A percentile compares a stretch with the other conserved stretches of the same genome.
Evolutionary conservation across 1,140 invertebrate genomes (phyloP).

Genomic region (Drosophila santomea): DNA sequence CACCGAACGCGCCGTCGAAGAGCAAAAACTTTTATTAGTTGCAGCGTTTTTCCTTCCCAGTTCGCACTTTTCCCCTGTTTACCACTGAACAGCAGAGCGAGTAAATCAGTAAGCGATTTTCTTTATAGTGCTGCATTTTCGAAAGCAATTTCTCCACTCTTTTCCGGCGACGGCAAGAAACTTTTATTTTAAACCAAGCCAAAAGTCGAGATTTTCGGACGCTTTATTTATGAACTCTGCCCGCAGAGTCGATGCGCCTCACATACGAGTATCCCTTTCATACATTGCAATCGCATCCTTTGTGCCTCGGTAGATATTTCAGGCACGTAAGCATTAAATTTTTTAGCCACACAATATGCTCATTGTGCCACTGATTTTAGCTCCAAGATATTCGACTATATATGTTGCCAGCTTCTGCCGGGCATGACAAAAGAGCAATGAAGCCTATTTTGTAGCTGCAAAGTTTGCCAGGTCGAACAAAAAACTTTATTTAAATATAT

Average conservation of each 20-base stretch:
- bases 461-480: conserved; percentile 48
- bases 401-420: conserved; percentile 18
- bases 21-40: conserved; percentile 69
- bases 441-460: conserved; percentile 65
- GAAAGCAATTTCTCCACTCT: conserved; percentile 45
- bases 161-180: conserved; percentile 26
- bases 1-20: conserved; percentile 31
- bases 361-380: conserved; percentile 70
- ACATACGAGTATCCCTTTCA: conserved; percentile 36
- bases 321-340: conserved; percentile 74
- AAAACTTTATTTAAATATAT: conserved; percentile 66
- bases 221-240: conserved; percentile 69
- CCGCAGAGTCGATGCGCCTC: conserved; percentile 45
- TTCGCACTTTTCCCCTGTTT: background rate
- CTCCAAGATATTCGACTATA: conserved; percentile 49
- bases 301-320: conserved; percentile 42
- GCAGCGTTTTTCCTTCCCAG: conserved; percentile 12
- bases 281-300: conserved; percentile 48
- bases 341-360: conserved; percentile 60
- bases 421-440: conserved; percentile 68
- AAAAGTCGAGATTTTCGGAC: conserved; percentile 52
- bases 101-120: conserved; percentile 73
- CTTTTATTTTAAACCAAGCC: conserved; percentile 67
- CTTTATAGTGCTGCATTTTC: conserved; percentile 50
- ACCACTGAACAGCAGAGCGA: conserved; percentile 31